A percentile compares a stretch with the other conserved stretches of the same genome.
phyloP scores from a whole-genome alignment of 2,113 vertebrate genomes.

The Merops nubicus region DNA sequence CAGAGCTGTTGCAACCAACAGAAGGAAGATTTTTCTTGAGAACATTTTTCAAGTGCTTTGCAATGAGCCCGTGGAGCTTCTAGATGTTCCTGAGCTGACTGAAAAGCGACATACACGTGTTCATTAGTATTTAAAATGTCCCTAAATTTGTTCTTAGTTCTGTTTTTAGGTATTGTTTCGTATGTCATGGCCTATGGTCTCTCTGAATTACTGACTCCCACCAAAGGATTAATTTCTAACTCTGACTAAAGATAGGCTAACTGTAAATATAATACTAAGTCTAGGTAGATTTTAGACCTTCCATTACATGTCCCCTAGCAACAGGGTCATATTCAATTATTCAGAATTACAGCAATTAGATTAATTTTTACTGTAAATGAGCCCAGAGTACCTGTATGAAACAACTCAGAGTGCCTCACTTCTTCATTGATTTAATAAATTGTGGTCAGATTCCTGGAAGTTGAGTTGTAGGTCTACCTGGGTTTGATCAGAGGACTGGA shows the following conservation, averaged over 20 bases:
- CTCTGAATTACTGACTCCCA: neutral
- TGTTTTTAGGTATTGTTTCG: neutral
- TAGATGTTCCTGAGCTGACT: neutral
- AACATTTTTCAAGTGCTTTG: neutral
- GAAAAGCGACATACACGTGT: neutral
- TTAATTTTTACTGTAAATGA: neutral
- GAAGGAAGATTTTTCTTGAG: neutral
- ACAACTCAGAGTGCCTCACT: neutral
- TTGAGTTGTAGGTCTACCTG: neutral
- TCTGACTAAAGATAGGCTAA: neutral
- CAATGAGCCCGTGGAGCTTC: neutral
- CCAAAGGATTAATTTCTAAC: neutral
- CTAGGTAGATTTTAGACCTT: neutral
- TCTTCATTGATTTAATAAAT: neutral
- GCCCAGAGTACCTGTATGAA: neutral
- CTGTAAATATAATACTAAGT: neutral
- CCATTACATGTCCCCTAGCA: neutral
- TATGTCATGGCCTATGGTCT: neutral
- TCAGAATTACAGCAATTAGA: neutral
- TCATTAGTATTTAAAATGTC: neutral
- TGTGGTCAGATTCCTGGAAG: neutral
- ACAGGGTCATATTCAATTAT: neutral
- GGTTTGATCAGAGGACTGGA: neutral
- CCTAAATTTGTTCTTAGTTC: neutral
- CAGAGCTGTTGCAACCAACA: neutral